Evolutionary conservation across 2,888 invertebrate genomes (phyloP), one percentile per base, ranked within the genome.

Genomic region (Nezara viridula): DNA sequence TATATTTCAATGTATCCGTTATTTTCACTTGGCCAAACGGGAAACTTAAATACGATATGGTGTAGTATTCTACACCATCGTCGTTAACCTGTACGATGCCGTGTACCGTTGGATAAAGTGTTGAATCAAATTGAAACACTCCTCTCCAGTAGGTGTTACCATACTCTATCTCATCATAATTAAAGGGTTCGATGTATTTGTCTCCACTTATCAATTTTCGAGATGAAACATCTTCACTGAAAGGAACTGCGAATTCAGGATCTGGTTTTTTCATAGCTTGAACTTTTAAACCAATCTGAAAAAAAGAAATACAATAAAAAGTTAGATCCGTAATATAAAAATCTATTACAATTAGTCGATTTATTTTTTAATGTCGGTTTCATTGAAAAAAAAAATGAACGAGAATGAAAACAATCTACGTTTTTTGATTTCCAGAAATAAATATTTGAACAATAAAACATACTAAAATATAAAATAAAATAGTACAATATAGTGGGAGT

Each of bases 91-190:
- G 94, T 32, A 94, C 92, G 55, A 93, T 93, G 50, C 94, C 94
- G 88, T 93, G 93, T 88, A 95, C 93, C 14, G 95, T 94, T 2
- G 95, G 94, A 93, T 94, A 95, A 55, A 94, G 92, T 10, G 95
- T 91, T 6, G 94, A 93, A 91, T 95, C 95, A 89, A 95, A 90
- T 92, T 95, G 94, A 88, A 95, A 93, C 81, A 93, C 92, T 21
- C 95, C 95, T 91, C 93, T 92, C 94, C 94, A 94, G 91, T 93
- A 94, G 90, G 94, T 92, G 86, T 94, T 88, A 93, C 93, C 90
- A 85, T 89, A 90, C 49, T 93, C 92, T 12, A 90, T 52, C 47
- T 90, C 90, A 49, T 90, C 90, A 44, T 60, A 89, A 66, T 66
- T 49, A 16, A 89, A 89, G 9, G 85, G 89, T 32, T 86, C 85